Conservation (phyloP, 2,888 invertebrate species). For the Leptinotarsa rubiginosa region DNA sequence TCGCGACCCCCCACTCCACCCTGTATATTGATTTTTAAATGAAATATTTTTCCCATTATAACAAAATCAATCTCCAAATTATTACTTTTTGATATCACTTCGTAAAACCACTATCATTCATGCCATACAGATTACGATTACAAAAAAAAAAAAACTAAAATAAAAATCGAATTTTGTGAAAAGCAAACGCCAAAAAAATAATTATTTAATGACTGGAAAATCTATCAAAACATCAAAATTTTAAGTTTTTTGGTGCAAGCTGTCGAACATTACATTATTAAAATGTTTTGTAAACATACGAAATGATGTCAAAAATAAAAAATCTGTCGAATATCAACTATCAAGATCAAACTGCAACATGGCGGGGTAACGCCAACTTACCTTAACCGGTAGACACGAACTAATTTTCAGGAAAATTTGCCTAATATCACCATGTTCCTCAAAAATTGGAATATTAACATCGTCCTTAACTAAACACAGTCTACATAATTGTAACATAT, state of each 20-base stretch:
- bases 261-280: slow-evolving; percentile 33
- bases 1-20: slow-evolving; percentile 43
- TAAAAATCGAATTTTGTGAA: background rate
- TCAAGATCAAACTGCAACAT: slow-evolving; percentile 55
- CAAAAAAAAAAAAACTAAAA: background rate
- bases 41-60: slow-evolving; percentile 17
- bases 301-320: slow-evolving; percentile 44
- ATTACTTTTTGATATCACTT: too few relatives aligned
- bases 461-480: slow-evolving; percentile 66
- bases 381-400: slow-evolving; percentile 80
- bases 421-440: slow-evolving; percentile 73
- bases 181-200: slow-evolving; percentile 31
- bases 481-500: slow-evolving; percentile 64
- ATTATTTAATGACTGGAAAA: too few relatives aligned
- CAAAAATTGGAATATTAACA: slow-evolving; percentile 78
- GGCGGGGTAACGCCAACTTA: slow-evolving; percentile 66
- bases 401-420: slow-evolving; percentile 77
- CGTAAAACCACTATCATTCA: too few relatives aligned
- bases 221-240: too few relatives aligned
- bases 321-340: slow-evolving; percentile 57
- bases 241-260: background rate
- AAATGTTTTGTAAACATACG: slow-evolving; percentile 39
- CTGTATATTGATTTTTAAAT: slow-evolving; percentile 53
- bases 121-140: too few relatives aligned
- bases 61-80: background rate